Evolutionary conservation across 2,888 invertebrate species (phyloP), one percentile per base, ranked within the genome.

Genomic region (Papilio protenor): DNA sequence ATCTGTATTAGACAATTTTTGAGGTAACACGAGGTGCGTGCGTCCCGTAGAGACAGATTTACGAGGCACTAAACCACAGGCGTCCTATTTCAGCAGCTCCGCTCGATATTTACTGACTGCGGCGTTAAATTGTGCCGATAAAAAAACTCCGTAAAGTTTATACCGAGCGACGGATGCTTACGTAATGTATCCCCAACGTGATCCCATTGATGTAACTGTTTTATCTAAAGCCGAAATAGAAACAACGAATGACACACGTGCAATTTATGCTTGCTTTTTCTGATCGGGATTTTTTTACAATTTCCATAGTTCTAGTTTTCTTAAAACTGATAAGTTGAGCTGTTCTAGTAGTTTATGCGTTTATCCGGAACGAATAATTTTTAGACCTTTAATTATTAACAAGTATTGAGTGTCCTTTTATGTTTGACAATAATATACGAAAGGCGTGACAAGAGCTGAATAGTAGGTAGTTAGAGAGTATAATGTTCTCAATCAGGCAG

Each of bases 61-160:
- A 91, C 87, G 90, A 88, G 84, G 86, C 84, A 88, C 86, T 91
- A 90, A 90, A 87, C 86, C 88, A 81, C 85, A 87, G 87, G 83
- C 85, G 83, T 86, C 84, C 84, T 85, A 86, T 86, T 87, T 87
- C 82, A 85, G 83, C 83, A 81, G 81, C 82, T 84, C 81, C 79
- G 80, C 47, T 81, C 80, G 78, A 81, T 80, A 79, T 80, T 81
- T 66, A 79, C 79, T 74, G 76, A 76, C 66, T 69, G 66, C 71
- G 76, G 79, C 61, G 73, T 77, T 76, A 80, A 70, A 73, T 81
- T 79, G 72, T 70, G 78, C 75, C 77, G 73, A 75, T 78, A 78
- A 78, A 78, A 77, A 78, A 78, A 78, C 71, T 72, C 64, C 45
- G 78, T 72, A 75, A 78, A 78, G 55, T 78, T 72, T 75, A 78